Conservation (phyloP, 2,888 invertebrate species). For the Steinernema hermaphroditum region DNA sequence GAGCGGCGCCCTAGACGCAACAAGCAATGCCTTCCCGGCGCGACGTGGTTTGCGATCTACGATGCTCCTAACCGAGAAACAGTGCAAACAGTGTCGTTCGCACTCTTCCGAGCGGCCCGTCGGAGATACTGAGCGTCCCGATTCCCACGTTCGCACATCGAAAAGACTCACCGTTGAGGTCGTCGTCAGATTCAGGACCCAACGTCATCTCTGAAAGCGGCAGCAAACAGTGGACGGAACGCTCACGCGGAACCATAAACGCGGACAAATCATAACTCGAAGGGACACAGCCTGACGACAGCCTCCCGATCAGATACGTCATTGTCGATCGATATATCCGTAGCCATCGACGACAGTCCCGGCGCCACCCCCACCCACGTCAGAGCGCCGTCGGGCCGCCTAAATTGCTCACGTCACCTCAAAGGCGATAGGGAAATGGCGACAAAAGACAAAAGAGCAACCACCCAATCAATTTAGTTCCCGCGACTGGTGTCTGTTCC, state of each 20-base stretch:
- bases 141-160: no score
- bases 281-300: conserved; percentile 3
- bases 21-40: neutral
- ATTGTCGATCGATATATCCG: conserved; percentile 27
- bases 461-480: conserved; percentile 2
- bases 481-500: neutral
- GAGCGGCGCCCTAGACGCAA: no score
- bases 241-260: neutral
- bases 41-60: conserved; percentile 1
- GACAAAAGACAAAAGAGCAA: neutral
- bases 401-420: neutral
- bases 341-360: neutral
- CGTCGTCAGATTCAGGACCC: conserved; percentile 23
- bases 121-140: no score
- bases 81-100: conserved; percentile 26
- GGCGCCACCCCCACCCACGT: neutral
- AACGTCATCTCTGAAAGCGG: conserved; percentile 21
- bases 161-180: conserved; percentile 22
- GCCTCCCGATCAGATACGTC: conserved; percentile 20
- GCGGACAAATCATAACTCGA: neutral
- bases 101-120: conserved; percentile 6
- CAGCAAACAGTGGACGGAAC: neutral
- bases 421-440: neutral
- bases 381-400: neutral
- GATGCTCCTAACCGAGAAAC: neutral